Percentiles rank a stretch among this genome's conserved stretches.
phyloP scores from a whole-genome alignment of 2,888 invertebrate species.

The Portevinia maculata region DNA sequence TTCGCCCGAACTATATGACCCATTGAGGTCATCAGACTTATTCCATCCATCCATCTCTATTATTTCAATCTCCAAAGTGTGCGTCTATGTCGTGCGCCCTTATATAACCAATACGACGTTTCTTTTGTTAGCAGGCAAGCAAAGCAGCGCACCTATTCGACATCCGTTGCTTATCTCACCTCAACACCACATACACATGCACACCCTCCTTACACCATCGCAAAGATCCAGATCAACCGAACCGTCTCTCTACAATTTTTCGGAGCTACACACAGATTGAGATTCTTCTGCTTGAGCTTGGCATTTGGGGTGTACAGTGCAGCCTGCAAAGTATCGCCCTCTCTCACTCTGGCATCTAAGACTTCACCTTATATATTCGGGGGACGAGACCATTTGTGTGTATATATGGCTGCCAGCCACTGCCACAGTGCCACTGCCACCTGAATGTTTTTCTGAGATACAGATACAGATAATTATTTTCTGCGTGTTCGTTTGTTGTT shows the following conservation, averaged over 20 bases:
- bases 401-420: conserved; percentile 3
- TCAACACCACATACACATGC: conserved; percentile 37
- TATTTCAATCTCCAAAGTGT: conserved; percentile 37
- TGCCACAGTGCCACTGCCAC: conserved; percentile 35
- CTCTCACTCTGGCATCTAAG: conserved; percentile 58
- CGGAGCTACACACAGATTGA: conserved; percentile 44
- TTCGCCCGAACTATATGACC: conserved; percentile 61
- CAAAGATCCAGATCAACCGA: conserved; percentile 31
- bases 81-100: conserved; percentile 62
- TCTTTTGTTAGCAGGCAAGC: conserved; percentile 38
- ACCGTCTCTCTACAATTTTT: conserved; percentile 18
- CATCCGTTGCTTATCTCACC: conserved; percentile 72
- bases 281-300: conserved; percentile 57
- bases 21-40: conserved; percentile 69
- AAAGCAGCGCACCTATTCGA: conserved; percentile 60
- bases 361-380: conserved; percentile 51
- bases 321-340: conserved; percentile 40
- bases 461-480: conserved; percentile 68
- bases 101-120: conserved; percentile 52
- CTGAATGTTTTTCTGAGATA: conserved; percentile 65
- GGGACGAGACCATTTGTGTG: conserved; percentile 47
- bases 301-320: conserved; percentile 40
- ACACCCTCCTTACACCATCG: conserved; percentile 11
- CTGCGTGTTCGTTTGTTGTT: conserved; percentile 55
- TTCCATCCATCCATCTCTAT: conserved; percentile 40